Base-by-base conservation (phyloP, 2,888 invertebrate genomes). In the Drosophila borealis region DNA sequence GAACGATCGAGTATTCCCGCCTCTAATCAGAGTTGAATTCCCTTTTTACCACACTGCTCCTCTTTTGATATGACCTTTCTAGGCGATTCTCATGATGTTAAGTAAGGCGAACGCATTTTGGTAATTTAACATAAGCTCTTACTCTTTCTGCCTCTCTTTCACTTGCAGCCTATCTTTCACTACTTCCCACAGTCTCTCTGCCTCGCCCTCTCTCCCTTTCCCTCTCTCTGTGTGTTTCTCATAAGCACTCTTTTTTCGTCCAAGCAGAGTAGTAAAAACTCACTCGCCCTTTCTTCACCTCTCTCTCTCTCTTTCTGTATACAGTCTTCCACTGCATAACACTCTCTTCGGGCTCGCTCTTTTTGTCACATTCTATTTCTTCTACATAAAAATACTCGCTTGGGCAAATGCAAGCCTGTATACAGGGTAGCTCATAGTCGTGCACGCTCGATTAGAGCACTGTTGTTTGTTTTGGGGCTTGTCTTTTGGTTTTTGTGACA, bases 381-480 rank as follows among this genome's bases (percentile, higher is more conserved):
- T 17, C 11, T 36, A 4, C 36, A 36, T 36, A 36, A 37, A n/a
- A 2, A n/a, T 37, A 2, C 8, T 6, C n/a, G 13, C 14, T 39
- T 13, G 8, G 4, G 1, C 14, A 1, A n/a, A 14, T 14, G 14
- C 6, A 39, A 11, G 2, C 4, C 9, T 53, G 4, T n/a, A 0
- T 36, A 25, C 11, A 45, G 36, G 36, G 25, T 45, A 36, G 0
- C 17, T 45, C 0, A 1, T 14, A 13, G 25, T 46, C 45, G 10
- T 10, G 13, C 34, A 54, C 19, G n/a, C 1, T 19, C 42, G 42
- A 14, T 45, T 13, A 37, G 13, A 45, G n/a, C 25, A 17, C 13
- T 55, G 21, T 11, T 59, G 14, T 50, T 73, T 59, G 61, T 61
- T 65, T 70, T 80, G 74, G 65, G 64, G 66, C 55, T 79, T 80